phyloP scores from a whole-genome alignment of 2,797 vertebrate species.

The Acrossocheilus fasciatus region DNA sequence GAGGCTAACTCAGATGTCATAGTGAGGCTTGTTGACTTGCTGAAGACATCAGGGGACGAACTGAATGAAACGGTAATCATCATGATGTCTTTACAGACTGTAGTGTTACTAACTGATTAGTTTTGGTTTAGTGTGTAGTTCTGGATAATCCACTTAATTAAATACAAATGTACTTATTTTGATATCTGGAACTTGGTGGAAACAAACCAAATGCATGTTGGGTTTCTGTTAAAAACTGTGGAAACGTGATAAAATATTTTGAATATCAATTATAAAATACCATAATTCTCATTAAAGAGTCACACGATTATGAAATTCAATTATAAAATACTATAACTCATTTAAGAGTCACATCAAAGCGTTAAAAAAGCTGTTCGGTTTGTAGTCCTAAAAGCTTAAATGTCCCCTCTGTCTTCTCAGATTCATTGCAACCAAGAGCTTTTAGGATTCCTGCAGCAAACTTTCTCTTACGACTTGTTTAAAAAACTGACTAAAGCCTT shows the following conservation, averaged over 20 bases:
- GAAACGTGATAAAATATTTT: neutral
- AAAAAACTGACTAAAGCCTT: conserved; percentile 55
- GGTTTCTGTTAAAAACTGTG: neutral
- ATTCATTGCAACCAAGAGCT: conserved; percentile 57
- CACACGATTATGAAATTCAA: neutral
- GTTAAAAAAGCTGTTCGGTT: neutral
- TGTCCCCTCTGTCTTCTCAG: conserved; percentile 34
- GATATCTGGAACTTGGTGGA: neutral
- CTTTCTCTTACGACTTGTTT: conserved; percentile 62
- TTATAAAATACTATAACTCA: neutral
- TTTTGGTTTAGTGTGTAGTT: neutral
- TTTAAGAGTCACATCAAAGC: too few species aligned
- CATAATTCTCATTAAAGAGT: neutral
- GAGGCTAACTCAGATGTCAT: conserved; percentile 14
- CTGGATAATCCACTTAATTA: neutral
- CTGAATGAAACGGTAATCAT: conserved; percentile 62
- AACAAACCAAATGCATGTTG: neutral
- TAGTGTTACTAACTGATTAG: neutral
- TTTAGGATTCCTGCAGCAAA: conserved; percentile 43
- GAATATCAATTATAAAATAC: neutral
- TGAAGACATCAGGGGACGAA: conserved; percentile 63
- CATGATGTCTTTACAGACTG: neutral
- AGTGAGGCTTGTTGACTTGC: conserved; percentile 59
- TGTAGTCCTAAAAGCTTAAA: neutral
- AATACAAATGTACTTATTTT: neutral